Base-by-base conservation (phyloP, 2,888 invertebrate species). In the Nemurella pictetii region DNA sequence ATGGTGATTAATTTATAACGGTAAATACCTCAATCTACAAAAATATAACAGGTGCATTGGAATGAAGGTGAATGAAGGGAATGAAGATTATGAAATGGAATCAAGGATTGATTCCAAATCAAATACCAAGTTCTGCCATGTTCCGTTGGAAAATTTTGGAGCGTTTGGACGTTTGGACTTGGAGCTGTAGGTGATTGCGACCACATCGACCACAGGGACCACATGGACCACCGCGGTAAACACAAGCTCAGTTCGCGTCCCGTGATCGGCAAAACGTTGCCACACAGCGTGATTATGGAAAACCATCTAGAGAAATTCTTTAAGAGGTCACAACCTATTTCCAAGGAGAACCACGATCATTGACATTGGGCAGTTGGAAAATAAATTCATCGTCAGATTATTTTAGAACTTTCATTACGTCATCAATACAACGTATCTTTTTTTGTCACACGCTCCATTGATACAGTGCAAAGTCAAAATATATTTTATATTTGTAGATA, bases 341-440 rank as follows among this genome's bases (percentile, higher is more conserved):
- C 72, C 82, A 82, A 26, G 55, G 27, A 55, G 26, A 81, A 28
- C 5, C 72, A 12, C 82, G 82, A 72, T 36, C 82, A 82, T 82
- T 82, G 82, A 82, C 82, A 82, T 82, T 72, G 81, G 81, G 7
- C 7, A 32, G 12, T 20, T 55, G 55, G 55, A 55, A 55, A 55
- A 55, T 55, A 55, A 55, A 55, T 55, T 2, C 20, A 55, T 55
- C 55, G 55, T 1, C 55, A 55, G 55, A 55, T 55, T 55, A 55
- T 7, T 55, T 55, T 1, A 55, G 20, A 55, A 20, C 55, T 12
- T 12, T 20, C 20, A 20, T 20, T 55, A 55, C 55, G 55, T 55
- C 55, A 55, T 55, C 9, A 55, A 55, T 55, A 55, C 9, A 55
- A 55, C 20, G 55, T 55, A 55, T 55, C n/a, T 55, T 55, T 55